A percentile compares a stretch with the other conserved stretches of the same genome.
Evolutionary conservation across 64 coral and sea anemone species (phyloP).

Genomic region (Actinia equina): DNA sequence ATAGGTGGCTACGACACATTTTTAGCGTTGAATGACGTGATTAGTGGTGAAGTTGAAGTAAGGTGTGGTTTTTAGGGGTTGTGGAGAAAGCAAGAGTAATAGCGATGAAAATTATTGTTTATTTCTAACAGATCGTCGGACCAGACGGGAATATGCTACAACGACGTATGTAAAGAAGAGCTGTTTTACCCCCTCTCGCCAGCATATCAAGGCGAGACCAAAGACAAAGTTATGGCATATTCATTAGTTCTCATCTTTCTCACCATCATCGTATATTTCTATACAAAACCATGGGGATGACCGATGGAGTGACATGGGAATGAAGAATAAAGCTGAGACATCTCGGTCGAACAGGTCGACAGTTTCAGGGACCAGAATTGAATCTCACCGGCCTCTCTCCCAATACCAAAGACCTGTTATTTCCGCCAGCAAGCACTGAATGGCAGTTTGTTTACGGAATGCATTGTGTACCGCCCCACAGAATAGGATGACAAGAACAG

Average conservation of each 20-base stretch:
- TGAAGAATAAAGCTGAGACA: neutral
- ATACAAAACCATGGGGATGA: slow-evolving; percentile 85
- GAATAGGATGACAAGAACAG: no score
- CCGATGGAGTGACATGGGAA: no score
- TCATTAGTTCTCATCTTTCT: slow-evolving; percentile 64
- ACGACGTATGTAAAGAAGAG: slow-evolving; percentile 87
- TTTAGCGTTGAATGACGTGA: no score
- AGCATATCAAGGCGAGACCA: slow-evolving; percentile 68
- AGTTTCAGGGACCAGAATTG: no score
- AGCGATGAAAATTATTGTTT: neutral
- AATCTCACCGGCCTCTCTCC: no score
- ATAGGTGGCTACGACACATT: no score
- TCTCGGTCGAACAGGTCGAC: no score
- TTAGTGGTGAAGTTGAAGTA: neutral
- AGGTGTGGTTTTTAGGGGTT: neutral
- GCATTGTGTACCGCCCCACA: no score
- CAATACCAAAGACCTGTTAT: no score
- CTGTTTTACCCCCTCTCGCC: slow-evolving; percentile 73
- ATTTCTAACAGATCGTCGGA: slow-evolving; percentile 46
- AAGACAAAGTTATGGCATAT: slow-evolving; percentile 66
- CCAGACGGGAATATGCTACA: slow-evolving; percentile 63
- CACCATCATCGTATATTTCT: slow-evolving; percentile 45
- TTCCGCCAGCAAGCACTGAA: no score
- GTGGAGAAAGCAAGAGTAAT: neutral
- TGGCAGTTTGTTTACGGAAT: no score